phyloP scores from a whole-genome alignment of 2,888 invertebrate species.

The Archips xylosteana region DNA sequence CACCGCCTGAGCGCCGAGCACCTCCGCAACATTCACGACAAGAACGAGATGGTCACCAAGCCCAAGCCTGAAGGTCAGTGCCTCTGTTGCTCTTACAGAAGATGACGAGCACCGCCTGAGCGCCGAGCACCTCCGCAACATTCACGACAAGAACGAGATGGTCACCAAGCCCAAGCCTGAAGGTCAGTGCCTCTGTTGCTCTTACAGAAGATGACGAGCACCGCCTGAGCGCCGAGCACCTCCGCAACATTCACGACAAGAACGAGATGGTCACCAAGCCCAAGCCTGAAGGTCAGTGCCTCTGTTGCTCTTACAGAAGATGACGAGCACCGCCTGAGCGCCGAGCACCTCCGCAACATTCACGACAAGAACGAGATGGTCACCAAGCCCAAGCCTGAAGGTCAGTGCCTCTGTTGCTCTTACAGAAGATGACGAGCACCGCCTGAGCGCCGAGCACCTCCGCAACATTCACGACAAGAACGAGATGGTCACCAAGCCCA shows the following conservation, averaged over 20 bases:
- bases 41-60: constrained; percentile 73
- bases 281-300: constrained; percentile 75
- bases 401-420: constrained; percentile 54
- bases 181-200: constrained; percentile 62
- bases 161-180: constrained; percentile 78
- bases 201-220: too few species aligned
- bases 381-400: constrained; percentile 80
- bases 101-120: constrained; percentile 93
- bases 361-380: constrained; percentile 77
- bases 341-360: constrained; percentile 89
- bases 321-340: constrained; percentile 92
- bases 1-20: constrained; percentile 92
- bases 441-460: constrained; percentile 91
- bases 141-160: constrained; percentile 80
- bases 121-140: constrained; percentile 89
- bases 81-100: too few species aligned
- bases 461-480: constrained; percentile 84
- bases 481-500: constrained; percentile 73
- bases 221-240: constrained; percentile 90
- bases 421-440: constrained; percentile 94
- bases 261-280: constrained; percentile 75
- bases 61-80: constrained; percentile 78
- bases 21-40: constrained; percentile 86
- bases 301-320: too few species aligned
- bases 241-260: constrained; percentile 86